These are phyloP conservation scores for Microcebus murinus DNA, from an alignment of 2,113 vertebrate genomes.

Conservation along the genomic window DNA sequence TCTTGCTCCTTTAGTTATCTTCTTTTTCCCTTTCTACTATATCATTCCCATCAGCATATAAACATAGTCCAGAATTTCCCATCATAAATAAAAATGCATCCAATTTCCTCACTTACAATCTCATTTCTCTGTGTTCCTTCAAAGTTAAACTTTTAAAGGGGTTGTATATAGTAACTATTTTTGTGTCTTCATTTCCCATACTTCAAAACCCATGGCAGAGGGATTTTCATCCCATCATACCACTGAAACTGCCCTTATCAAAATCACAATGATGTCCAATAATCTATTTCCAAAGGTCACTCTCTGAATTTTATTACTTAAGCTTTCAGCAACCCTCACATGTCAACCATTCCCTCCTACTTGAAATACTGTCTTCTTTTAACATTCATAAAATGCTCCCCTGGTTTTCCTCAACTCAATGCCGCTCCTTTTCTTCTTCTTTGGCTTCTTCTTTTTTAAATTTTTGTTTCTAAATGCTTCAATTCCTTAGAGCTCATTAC, in stretches of 20 bases:
- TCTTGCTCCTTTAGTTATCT: neutral
- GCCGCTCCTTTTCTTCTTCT: neutral
- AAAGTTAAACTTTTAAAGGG: constrained; percentile 19
- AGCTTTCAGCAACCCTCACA: neutral
- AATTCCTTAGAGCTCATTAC: neutral
- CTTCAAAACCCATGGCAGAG: constrained; percentile 8
- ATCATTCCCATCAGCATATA: neutral
- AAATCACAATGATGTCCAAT: neutral
- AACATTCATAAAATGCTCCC: neutral
- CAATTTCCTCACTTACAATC: neutral
- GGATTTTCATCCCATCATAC: constrained; percentile 26
- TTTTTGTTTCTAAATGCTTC: neutral
- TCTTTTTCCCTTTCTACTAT: neutral
- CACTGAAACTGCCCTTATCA: constrained; percentile 28
- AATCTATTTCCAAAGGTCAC: neutral
- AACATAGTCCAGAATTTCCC: neutral
- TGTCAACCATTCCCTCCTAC: neutral
- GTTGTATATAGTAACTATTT: constrained; percentile 21
- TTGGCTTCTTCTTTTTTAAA: neutral
- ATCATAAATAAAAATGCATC: constrained; percentile 36
- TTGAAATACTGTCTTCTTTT: constrained; percentile 51
- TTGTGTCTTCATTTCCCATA: neutral
- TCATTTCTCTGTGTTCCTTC: neutral
- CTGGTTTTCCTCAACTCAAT: constrained; percentile 56
- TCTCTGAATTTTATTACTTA: constrained; percentile 53